Conservation (phyloP, 2,797 vertebrate species). For the Synaphobranchus kaupii region DNA sequence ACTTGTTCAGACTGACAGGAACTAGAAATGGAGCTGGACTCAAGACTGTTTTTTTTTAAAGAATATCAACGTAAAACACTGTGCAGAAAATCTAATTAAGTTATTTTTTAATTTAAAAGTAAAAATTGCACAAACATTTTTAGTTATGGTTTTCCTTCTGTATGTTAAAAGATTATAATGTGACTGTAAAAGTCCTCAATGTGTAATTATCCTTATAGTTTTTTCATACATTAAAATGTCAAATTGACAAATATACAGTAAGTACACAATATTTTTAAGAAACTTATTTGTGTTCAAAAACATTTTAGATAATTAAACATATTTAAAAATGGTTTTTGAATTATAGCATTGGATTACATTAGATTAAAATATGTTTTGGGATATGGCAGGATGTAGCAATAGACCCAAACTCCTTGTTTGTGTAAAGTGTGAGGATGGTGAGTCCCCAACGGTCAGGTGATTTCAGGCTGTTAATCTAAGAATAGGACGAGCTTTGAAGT, state of each 20-base stretch:
- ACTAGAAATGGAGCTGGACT: conserved; percentile 35
- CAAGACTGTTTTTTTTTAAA: neutral
- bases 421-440: neutral
- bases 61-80: neutral
- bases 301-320: neutral
- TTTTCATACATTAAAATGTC: too few relatives aligned
- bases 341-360: neutral
- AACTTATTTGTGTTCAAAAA: neutral
- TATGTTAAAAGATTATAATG: neutral
- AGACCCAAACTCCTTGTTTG: neutral
- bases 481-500: conserved; percentile 31
- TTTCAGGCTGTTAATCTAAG: conserved; percentile 35
- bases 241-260: neutral
- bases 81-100: neutral
- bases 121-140: neutral
- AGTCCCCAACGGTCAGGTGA: conserved; percentile 8
- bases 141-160: neutral
- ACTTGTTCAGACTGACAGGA: conserved; percentile 28
- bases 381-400: neutral
- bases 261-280: neutral
- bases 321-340: neutral
- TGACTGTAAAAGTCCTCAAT: neutral
- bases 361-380: neutral
- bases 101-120: conserved; percentile 8
- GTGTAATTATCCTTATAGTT: too few relatives aligned